Percentiles rank a stretch among this genome's conserved stretches.
Conservation (phyloP, 1,140 invertebrate genomes). For the Plectrocnemia conspersa region DNA sequence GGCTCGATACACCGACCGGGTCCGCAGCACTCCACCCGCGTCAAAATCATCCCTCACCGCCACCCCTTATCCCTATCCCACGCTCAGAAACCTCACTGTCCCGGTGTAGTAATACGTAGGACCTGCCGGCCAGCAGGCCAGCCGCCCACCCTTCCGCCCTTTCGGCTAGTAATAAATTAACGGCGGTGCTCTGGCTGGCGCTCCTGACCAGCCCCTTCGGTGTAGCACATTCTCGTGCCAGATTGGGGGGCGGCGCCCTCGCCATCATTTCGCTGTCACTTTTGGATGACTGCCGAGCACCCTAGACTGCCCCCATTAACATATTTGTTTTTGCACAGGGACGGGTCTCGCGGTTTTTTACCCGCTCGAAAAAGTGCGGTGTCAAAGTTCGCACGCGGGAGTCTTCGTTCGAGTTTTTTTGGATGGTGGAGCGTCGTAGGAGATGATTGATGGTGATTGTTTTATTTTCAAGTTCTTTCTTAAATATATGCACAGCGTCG, state of each 20-base stretch:
- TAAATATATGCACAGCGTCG: too few relatives aligned
- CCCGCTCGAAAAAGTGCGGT: too few relatives aligned
- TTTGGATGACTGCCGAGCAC: constrained; percentile 32
- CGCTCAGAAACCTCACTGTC: constrained; percentile 7
- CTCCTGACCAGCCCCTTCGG: constrained; percentile 34
- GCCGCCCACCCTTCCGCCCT: constrained; percentile 10
- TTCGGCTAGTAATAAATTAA: constrained; percentile 32
- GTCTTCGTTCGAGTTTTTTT: too few relatives aligned
- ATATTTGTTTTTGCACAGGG: constrained; percentile 37
- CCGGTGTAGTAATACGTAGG: neutral
- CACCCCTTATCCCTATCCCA: constrained; percentile 19
- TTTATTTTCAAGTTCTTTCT: too few relatives aligned
- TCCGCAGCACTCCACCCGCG: constrained; percentile 8
- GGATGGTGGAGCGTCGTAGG: too few relatives aligned
- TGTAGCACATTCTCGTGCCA: constrained; percentile 34
- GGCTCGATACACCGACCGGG: constrained; percentile 7
- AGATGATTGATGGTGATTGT: too few relatives aligned
- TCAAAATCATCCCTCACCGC: constrained; percentile 23
- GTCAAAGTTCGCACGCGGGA: too few relatives aligned
- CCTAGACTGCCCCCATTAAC: constrained; percentile 24
- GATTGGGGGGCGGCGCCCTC: constrained; percentile 31
- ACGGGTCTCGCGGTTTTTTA: too few relatives aligned
- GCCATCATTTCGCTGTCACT: constrained; percentile 36
- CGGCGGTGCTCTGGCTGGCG: constrained; percentile 27
- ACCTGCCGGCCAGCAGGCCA: constrained; percentile 4